phyloP scores from a whole-genome alignment of 2,113 vertebrate genomes.

The Tapirus terrestris region DNA sequence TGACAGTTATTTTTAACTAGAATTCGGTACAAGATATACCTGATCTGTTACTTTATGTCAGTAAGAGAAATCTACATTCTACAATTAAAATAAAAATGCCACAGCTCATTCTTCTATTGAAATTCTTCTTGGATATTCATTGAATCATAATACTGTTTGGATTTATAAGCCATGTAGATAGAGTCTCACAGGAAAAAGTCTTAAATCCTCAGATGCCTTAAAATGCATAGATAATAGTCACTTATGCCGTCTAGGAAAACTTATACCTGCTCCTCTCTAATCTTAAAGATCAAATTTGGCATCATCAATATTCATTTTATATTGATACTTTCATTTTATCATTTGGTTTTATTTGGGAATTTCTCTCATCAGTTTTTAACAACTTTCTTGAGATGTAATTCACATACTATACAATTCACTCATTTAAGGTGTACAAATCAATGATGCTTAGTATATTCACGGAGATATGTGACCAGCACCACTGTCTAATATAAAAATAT shows the following conservation, averaged over 20 bases:
- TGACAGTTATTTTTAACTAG: background rate
- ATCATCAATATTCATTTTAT: background rate
- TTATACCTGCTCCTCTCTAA: background rate
- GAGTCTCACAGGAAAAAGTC: background rate
- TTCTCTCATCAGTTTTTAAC: background rate
- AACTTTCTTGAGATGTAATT: background rate
- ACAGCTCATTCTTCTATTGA: background rate
- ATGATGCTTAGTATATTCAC: background rate
- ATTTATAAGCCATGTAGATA: background rate
- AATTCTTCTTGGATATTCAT: background rate
- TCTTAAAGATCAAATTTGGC: background rate
- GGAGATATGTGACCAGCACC: background rate
- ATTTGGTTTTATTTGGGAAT: background rate
- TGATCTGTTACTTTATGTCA: background rate
- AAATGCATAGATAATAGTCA: background rate
- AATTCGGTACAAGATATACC: background rate
- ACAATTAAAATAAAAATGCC: background rate
- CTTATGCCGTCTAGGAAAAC: background rate
- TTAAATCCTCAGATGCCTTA: background rate
- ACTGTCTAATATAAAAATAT: background rate
- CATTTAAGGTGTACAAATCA: background rate
- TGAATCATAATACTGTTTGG: background rate
- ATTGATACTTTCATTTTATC: background rate
- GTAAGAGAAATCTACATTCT: background rate
- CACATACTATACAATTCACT: background rate